Base-by-base conservation (phyloP, 30 jellyfish, hydroid and myxozoan species). In the Cassiopea xamachana region DNA sequence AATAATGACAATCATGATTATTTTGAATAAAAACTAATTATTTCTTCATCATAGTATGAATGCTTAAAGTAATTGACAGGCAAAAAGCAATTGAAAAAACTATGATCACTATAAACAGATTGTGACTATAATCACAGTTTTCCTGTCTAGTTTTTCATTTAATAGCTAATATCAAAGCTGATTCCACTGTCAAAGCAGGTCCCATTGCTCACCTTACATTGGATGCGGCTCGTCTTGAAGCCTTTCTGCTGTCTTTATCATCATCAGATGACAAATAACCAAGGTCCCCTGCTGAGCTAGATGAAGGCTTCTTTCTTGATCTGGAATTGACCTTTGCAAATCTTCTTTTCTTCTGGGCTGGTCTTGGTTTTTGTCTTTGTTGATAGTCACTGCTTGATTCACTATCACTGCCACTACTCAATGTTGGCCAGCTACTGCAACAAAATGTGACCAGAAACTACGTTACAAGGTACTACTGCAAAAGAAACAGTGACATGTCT, bases 371-470 rank as follows among this genome's bases (percentile, higher is more conserved):
- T 67, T 73, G 88, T 67, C 82, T 88, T 74, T 93, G 98, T 19
- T 80, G 91, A 62, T 81, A 89, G 60, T 94, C 98, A 82, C 87
- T 84, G 90, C 98, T 94, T 3, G 98, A 84, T 51, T 84, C 98
- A 75, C 98, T 94, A 79, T 94, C 98, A 90, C 98, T 89, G 1
- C 89, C 97, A 73, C 97, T 89, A 18, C 89, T 94, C 55, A 93
- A 79, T 12, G 98, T 94, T n/a, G 95, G 91, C 97, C 97, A 94
- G 68, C 96, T 85, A n/a, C 93, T 89, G 87, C 78, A 76, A 49
- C 50, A 89, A 51, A 15, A 39, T n/a, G 79, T 14, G 70, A 75
- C 6, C 47, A 19, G 64, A 67, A 17, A 3, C 10, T 55, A 55
- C 64, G 7, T 3, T 55, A 6, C 12, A 10, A 46, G 48, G 16